Evolutionary conservation across 1,140 invertebrate species (phyloP).

Genomic region (Zaprionus nigranus): DNA sequence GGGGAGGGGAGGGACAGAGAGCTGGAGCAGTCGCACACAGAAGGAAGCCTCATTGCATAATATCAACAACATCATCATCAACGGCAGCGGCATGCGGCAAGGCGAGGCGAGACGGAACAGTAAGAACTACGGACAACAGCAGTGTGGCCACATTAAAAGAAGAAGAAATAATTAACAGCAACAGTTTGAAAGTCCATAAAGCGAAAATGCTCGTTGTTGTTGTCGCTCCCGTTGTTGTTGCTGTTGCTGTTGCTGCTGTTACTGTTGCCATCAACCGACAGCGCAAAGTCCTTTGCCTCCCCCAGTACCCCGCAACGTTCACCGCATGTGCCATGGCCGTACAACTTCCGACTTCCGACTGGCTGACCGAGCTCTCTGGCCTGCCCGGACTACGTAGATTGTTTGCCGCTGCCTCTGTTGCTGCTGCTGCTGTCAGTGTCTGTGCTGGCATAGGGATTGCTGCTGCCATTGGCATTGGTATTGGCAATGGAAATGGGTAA

Average conservation of each 20-base stretch:
- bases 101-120: slow-evolving; percentile 26
- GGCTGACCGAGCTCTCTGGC: slow-evolving; percentile 48
- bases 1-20: not conserved
- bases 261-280: slow-evolving; percentile 1
- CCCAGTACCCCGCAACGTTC: slow-evolving; percentile 19
- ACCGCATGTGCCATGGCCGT: slow-evolving; percentile 78
- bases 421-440: slow-evolving; percentile 16
- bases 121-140: slow-evolving; percentile 67
- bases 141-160: slow-evolving; percentile 80
- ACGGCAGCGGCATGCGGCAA: slow-evolving; percentile 29
- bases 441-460: slow-evolving; percentile 6
- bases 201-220: slow-evolving; percentile 67
- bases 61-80: slow-evolving; percentile 70
- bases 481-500: slow-evolving; percentile 13
- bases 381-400: slow-evolving; percentile 17
- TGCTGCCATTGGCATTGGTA: slow-evolving; percentile 4
- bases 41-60: slow-evolving; percentile 61
- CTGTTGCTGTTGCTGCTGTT: slow-evolving; percentile 24
- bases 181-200: slow-evolving; percentile 83
- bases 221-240: slow-evolving; percentile 19
- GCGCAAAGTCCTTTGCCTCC: slow-evolving; percentile 8
- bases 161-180: slow-evolving; percentile 83
- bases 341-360: slow-evolving; percentile 78
- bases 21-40: not conserved
- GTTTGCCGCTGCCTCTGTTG: slow-evolving; percentile 41